Evolutionary conservation across 2,113 vertebrate genomes (phyloP).

Genomic region (Grus americana): DNA sequence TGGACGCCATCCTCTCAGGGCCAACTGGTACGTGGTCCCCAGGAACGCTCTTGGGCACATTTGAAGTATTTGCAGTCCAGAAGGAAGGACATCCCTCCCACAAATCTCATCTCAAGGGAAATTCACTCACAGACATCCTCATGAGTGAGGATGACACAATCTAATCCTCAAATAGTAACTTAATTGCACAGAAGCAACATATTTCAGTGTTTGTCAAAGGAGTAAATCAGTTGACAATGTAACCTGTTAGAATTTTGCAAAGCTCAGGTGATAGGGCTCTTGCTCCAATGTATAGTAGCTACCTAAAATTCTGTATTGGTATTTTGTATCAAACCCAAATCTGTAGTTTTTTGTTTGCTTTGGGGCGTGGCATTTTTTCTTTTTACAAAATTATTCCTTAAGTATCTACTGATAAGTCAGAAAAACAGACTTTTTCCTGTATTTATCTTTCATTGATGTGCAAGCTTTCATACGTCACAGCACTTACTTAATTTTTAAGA

Average conservation of each 20-base stretch:
- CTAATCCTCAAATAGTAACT: background rate
- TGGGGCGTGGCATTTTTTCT: background rate
- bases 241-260: background rate
- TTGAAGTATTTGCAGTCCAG: background rate
- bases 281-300: background rate
- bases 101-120: background rate
- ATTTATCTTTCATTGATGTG: background rate
- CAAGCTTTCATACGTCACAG: background rate
- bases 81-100: background rate
- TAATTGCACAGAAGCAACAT: background rate
- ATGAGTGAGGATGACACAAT: background rate
- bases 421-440: background rate
- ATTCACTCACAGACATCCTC: background rate
- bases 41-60: background rate
- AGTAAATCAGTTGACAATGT: background rate
- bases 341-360: background rate
- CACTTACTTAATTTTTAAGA: background rate
- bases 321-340: background rate
- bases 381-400: background rate
- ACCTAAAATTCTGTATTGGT: background rate
- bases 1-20: background rate
- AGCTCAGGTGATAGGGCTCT: background rate
- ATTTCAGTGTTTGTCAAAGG: background rate
- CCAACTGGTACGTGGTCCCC: background rate
- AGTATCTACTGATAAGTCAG: background rate